Base-by-base conservation (phyloP, 2,797 vertebrate genomes). In the Parauchenoglanis ngamensis region DNA sequence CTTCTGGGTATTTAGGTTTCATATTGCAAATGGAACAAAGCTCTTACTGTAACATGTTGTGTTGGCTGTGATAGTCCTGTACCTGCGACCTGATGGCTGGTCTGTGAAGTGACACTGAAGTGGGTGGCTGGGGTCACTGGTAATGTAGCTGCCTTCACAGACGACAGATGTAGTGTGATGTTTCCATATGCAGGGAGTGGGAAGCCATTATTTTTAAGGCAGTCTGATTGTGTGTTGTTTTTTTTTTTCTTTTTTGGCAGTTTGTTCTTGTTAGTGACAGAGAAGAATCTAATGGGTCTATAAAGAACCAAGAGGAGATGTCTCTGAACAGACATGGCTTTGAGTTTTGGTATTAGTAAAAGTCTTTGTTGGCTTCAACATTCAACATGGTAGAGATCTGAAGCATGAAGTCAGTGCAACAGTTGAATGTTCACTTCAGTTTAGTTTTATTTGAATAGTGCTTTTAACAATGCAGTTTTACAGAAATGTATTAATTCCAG, bases 31-130 rank as follows among this genome's bases (percentile, higher is more conserved):
- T 63, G 35, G 12, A 81, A 49, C 56, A 44, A 46, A 56, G 77
- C 31, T 40, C 11, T 79, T 83, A 49, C 7, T 67, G 80, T 67
- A 46, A 84, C 70, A 83, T 61, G 72, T 77, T 82, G 49, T 82
- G 52, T 31, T 65, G 52, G 67, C 78, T 76, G 68, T 82, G 85
- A 7, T 35, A 40, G 83, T 78, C 68, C 68, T 61, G 86, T 83
- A 12, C 65, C 72, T 89, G 61, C 10, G 46, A 67, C 61, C 61
- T 52, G 46, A 67, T 52, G 61, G 15, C 80, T 49, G 44, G 31
- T 49, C 80, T 83, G 80, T 83, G 25, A 83, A 83, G 61, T 83
- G 80, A 67, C 61, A 83, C 40, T 83, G 46, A 49, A 67, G 61
- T 65, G 57, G 80, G 25, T 65, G 25, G 25, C 61, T n/a, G 80